phyloP scores from a whole-genome alignment of 2,797 vertebrate species.

The Spizella passerina region DNA sequence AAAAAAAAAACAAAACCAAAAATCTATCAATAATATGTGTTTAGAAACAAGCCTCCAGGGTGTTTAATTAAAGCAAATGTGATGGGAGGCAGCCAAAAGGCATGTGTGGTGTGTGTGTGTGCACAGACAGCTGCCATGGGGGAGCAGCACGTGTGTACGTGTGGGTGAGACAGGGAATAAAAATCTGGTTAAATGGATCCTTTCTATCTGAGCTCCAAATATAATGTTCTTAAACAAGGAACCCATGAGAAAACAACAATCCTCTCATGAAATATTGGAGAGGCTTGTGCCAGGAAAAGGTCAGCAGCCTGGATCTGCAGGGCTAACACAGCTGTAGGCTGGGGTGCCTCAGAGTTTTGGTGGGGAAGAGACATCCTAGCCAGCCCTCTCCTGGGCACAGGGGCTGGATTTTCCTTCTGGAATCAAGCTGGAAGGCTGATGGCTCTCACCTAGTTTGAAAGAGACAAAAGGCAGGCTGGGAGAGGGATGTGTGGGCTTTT shows the following conservation, averaged over 20 bases:
- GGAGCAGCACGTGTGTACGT: background rate
- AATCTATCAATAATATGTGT: background rate
- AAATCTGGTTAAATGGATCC: conserved; percentile 40
- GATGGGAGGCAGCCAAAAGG: conserved; percentile 6
- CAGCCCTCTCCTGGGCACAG: background rate
- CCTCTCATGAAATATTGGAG: background rate
- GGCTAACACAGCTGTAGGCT: rapidly evolving
- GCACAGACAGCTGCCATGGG: background rate
- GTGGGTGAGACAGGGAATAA: background rate
- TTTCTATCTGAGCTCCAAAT: background rate
- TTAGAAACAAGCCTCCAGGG: background rate
- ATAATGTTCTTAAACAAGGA: conserved; percentile 27
- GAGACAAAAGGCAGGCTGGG: background rate
- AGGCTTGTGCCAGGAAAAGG: background rate
- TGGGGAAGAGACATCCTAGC: background rate
- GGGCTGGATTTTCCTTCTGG: background rate
- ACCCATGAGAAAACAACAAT: background rate
- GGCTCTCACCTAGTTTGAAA: background rate
- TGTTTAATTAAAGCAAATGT: background rate
- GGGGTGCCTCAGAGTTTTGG: background rate
- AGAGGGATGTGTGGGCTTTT: background rate
- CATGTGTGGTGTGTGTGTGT: background rate
- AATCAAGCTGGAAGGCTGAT: background rate
- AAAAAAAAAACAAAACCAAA: background rate
- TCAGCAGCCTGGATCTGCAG: background rate